Evolutionary conservation across 2,888 invertebrate genomes (phyloP).

Genomic region (Pherbina coryleti): DNA sequence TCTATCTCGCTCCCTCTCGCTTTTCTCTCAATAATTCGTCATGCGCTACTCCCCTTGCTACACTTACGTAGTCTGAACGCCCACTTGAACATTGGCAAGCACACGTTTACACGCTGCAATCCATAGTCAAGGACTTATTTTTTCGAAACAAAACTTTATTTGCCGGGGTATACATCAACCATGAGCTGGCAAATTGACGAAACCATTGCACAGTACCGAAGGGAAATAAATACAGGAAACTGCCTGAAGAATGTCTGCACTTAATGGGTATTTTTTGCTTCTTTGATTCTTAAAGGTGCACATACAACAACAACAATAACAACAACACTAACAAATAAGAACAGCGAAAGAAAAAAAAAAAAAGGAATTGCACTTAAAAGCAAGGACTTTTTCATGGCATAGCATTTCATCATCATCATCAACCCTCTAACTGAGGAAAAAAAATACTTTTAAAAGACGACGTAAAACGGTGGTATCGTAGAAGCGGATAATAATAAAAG

Average conservation of each 20-base stretch:
- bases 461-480: neutral
- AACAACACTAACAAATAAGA: neutral
- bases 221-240: neutral
- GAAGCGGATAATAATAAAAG: neutral
- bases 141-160: neutral
- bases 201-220: neutral
- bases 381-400: slow-evolving; percentile 8
- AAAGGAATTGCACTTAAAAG: neutral
- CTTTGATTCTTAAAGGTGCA: too few relatives aligned
- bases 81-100: slow-evolving; percentile 5
- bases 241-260: slow-evolving; percentile 4
- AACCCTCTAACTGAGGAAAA: neutral
- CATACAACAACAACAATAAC: neutral
- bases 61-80: neutral
- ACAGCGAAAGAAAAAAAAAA: neutral
- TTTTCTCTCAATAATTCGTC: neutral
- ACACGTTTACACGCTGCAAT: neutral
- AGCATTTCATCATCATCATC: neutral
- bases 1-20: neutral
- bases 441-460: too few relatives aligned
- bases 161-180: neutral
- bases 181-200: slow-evolving; percentile 2
- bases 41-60: neutral
- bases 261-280: neutral
- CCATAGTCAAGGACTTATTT: slow-evolving; percentile 6